Conservation (phyloP, 2,113 vertebrate genomes). For the Bufo bufo region DNA sequence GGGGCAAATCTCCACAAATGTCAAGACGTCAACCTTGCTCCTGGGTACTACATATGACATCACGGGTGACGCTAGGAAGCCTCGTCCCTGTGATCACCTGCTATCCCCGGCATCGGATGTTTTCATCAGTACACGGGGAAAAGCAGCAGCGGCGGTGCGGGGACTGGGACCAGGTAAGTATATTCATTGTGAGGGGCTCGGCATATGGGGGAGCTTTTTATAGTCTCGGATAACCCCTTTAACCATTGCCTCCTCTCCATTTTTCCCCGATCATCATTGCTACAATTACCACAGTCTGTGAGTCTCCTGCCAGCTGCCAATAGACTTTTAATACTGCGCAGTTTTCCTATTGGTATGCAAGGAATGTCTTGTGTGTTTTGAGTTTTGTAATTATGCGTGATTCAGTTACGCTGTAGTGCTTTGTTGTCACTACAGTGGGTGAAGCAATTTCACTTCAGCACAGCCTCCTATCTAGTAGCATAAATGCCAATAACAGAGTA, state of each 20-base stretch:
- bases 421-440: constrained; percentile 51
- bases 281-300: constrained; percentile 32
- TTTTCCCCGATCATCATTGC: constrained; percentile 22
- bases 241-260: not conserved
- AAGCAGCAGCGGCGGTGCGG: too few relatives aligned
- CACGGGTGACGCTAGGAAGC: too few relatives aligned
- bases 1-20: too few relatives aligned
- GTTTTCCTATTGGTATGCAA: constrained; percentile 41
- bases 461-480: constrained; percentile 28
- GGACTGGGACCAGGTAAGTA: too few relatives aligned
- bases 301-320: constrained; percentile 42
- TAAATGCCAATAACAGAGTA: constrained; percentile 45
- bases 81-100: too few relatives aligned
- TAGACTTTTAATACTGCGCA: constrained; percentile 36
- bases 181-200: too few relatives aligned
- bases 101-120: too few relatives aligned
- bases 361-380: constrained; percentile 34
- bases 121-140: too few relatives aligned
- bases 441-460: constrained; percentile 35
- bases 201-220: too few relatives aligned
- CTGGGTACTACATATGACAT: too few relatives aligned
- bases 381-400: constrained; percentile 49
- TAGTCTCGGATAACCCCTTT: not conserved
- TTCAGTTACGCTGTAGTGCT: constrained; percentile 50
- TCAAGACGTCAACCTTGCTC: too few relatives aligned